phyloP scores from a whole-genome alignment of 2,888 invertebrate genomes.

The Phrixothrix hirtus region DNA sequence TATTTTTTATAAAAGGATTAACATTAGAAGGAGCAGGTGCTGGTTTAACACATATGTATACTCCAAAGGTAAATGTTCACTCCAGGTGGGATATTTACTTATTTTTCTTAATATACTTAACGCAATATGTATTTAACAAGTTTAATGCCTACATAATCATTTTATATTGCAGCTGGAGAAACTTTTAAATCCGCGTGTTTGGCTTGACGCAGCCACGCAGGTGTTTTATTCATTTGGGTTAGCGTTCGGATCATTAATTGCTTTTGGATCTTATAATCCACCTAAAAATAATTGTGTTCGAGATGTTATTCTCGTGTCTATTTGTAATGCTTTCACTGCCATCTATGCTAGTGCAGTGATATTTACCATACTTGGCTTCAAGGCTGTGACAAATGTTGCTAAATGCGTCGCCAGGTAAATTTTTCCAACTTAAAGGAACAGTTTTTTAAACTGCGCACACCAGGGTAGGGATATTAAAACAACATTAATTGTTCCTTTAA shows the following conservation, averaged over 20 bases:
- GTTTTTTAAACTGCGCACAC: background rate
- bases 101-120: background rate
- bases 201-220: conserved; percentile 96
- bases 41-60: conserved; percentile 88
- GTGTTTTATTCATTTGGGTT: conserved; percentile 95
- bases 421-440: background rate
- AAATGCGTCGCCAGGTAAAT: conserved; percentile 74
- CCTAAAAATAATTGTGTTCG: conserved; percentile 93
- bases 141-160: background rate
- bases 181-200: conserved; percentile 83
- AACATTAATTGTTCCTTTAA: too few relatives aligned
- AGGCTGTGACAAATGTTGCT: conserved; percentile 88
- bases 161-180: conserved; percentile 71
- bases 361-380: conserved; percentile 94
- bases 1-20: conserved; percentile 90
- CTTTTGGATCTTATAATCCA: conserved; percentile 94
- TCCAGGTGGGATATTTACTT: conserved; percentile 1
- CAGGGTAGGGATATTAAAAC: too few relatives aligned
- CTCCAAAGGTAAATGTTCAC: conserved; percentile 75
- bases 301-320: conserved; percentile 86
- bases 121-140: conserved; percentile 5
- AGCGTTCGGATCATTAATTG: conserved; percentile 93
- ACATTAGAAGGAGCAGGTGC: conserved; percentile 85
- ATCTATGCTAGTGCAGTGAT: conserved; percentile 94
- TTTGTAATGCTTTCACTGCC: conserved; percentile 92